phyloP scores from a whole-genome alignment of 2,888 invertebrate species.

The Tanaodytes sp. region DNA sequence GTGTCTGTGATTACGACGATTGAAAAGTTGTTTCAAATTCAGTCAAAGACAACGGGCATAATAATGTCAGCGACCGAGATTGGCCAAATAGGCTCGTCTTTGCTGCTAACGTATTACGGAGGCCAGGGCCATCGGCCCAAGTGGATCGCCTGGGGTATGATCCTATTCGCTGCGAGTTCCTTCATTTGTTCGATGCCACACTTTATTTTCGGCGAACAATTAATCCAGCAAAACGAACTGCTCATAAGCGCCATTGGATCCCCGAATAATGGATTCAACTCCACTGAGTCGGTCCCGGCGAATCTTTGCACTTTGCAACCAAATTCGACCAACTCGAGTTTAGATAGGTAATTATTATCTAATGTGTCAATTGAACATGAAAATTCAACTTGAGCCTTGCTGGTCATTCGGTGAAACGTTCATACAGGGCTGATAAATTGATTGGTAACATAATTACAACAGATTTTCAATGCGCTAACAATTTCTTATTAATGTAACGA shows the following conservation, averaged over 20 bases:
- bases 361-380: no score
- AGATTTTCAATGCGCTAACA: no score
- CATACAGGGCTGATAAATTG: no score
- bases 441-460: no score
- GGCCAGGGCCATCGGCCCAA: constrained; percentile 93
- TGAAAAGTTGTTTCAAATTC: constrained; percentile 92
- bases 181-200: constrained; percentile 91
- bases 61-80: constrained; percentile 93
- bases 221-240: constrained; percentile 77
- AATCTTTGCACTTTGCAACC: constrained; percentile 66
- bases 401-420: no score
- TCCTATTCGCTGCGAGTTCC: constrained; percentile 88
- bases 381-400: no score
- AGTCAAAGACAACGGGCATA: constrained; percentile 91
- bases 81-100: constrained; percentile 91
- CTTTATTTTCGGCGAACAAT: constrained; percentile 85
- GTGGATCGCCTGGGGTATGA: constrained; percentile 95
- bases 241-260: constrained; percentile 67
- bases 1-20: constrained; percentile 94
- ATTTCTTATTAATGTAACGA: no score
- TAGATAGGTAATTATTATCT: constrained; percentile 60
- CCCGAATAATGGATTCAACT: constrained; percentile 61
- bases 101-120: constrained; percentile 90
- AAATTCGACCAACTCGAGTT: constrained; percentile 56
- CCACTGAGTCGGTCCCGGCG: constrained; percentile 63